phyloP scores from a whole-genome alignment of 2,888 invertebrate species.

The Embidobia sp. region DNA sequence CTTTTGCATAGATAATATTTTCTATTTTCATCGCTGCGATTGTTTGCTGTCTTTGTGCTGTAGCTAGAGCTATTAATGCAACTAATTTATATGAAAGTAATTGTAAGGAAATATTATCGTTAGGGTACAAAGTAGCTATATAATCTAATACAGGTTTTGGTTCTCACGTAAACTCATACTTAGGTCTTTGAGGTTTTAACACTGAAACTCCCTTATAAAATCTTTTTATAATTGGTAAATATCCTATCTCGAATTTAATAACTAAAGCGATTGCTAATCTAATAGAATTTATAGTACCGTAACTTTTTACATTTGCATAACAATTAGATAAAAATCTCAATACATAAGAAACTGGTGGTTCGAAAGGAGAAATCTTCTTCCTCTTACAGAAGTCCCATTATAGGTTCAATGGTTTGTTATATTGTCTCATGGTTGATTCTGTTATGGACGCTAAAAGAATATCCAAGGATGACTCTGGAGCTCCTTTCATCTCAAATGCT shows the following conservation, averaged over 20 bases:
- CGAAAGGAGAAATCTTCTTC: neutral
- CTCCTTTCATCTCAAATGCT: conserved; percentile 1
- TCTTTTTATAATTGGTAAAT: neutral
- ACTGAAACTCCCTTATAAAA: conserved; percentile 9
- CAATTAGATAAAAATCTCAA: neutral
- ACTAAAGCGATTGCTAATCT: conserved; percentile 3
- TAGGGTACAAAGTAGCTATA: neutral
- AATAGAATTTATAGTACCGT: conserved; percentile 8
- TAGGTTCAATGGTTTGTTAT: neutral
- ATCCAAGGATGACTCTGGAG: neutral
- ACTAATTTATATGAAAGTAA: neutral
- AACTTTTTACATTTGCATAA: neutral
- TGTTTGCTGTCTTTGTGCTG: too few relatives aligned
- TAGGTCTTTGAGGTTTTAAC: conserved; percentile 7
- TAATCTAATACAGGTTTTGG: neutral
- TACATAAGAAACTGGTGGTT: neutral
- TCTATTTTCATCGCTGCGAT: too few relatives aligned
- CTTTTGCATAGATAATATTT: too few relatives aligned
- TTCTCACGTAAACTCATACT: conserved; percentile 4
- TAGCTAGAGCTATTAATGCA: neutral
- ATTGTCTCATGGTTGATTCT: neutral
- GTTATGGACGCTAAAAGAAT: neutral
- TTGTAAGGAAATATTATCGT: neutral
- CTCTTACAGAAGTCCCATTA: conserved; percentile 3
- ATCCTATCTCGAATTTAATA: neutral